Percentiles rank a stretch among this genome's conserved stretches.
Evolutionary conservation across 2,113 vertebrate species (phyloP).

Genomic region (Heliornis fulica): DNA sequence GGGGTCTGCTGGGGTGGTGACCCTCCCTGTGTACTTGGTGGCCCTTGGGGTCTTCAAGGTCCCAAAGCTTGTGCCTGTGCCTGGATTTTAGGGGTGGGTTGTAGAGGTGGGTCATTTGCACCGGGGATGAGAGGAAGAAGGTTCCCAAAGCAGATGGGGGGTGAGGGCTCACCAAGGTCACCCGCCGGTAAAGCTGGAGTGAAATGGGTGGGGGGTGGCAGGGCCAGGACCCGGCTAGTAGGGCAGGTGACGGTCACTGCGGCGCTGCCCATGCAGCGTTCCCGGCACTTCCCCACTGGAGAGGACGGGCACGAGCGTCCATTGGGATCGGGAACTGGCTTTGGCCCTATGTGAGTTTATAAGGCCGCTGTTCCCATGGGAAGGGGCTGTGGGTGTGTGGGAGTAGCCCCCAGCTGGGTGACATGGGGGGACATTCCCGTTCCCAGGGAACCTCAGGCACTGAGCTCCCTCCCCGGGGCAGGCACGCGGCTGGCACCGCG

Average conservation of each 20-base stretch:
- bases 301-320: accelerated
- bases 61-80: neutral
- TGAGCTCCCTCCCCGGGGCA: neutral
- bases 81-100: neutral
- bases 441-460: neutral
- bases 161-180: neutral
- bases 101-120: accelerated
- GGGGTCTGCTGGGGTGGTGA: neutral
- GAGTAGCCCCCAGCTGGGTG: neutral
- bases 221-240: neutral
- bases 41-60: neutral
- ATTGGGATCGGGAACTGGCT: accelerated
- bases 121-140: neutral
- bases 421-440: neutral
- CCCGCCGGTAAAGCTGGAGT: neutral
- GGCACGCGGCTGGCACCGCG: neutral
- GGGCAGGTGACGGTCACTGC: neutral
- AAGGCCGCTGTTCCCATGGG: neutral
- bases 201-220: neutral
- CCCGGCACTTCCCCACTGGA: neutral
- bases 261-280: accelerated
- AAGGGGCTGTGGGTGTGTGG: neutral
- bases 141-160: accelerated
- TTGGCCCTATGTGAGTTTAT: neutral
- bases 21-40: accelerated